These are phyloP conservation scores for Gymnorhina tibicen DNA, from an alignment of 2,113 vertebrate genomes.

Conservation along the genomic window DNA sequence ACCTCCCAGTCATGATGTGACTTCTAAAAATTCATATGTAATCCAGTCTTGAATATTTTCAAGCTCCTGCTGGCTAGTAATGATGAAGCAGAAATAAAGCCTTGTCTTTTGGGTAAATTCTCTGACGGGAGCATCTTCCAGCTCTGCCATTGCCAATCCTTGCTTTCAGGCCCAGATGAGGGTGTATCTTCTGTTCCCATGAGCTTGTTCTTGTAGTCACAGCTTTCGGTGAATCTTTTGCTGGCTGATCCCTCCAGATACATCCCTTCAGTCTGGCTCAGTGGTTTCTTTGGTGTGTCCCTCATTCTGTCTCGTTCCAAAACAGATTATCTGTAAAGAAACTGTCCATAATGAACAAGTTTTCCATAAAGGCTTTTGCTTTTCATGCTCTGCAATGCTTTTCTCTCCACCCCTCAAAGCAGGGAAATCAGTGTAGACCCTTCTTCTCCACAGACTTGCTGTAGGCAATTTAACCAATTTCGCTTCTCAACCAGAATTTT, in stretches of 20 bases:
- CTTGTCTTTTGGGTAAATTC: not conserved
- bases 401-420: not conserved
- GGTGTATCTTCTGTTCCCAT: not conserved
- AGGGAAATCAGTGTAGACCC: not conserved
- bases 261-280: not conserved
- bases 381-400: not conserved
- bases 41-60: not conserved
- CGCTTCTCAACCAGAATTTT: slow-evolving; percentile 2
- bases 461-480: slow-evolving; percentile 33
- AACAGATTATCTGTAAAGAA: not conserved
- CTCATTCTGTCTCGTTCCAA: not conserved
- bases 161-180: not conserved
- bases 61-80: not conserved
- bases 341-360: not conserved
- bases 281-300: not conserved
- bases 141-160: not conserved
- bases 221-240: not conserved
- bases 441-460: not conserved
- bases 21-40: not conserved
- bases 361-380: not conserved
- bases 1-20: not conserved
- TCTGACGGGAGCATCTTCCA: not conserved
- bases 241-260: not conserved
- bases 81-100: not conserved
- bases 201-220: not conserved